Conservation (phyloP, 1,140 invertebrate genomes). For the Chrysoperla carnea region DNA sequence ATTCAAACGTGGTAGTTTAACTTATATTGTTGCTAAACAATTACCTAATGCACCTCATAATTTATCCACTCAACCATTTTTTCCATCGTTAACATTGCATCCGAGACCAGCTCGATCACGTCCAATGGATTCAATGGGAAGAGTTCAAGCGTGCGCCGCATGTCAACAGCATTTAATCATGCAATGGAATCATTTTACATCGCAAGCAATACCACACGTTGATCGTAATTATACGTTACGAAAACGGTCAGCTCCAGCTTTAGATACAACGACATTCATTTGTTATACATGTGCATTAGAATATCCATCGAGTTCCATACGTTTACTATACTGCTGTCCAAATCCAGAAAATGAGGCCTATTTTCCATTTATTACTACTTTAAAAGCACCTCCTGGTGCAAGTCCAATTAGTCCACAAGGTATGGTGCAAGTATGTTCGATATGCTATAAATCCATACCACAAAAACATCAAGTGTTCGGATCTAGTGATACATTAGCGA, state of each 20-base stretch:
- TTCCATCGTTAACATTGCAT: constrained; percentile 69
- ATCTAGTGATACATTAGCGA: constrained; percentile 20
- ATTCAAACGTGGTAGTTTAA: constrained; percentile 57
- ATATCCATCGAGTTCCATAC: constrained; percentile 53
- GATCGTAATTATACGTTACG: constrained; percentile 64
- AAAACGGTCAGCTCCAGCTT: constrained; percentile 43
- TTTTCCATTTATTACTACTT: constrained; percentile 67
- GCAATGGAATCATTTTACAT: constrained; percentile 60
- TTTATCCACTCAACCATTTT: constrained; percentile 46
- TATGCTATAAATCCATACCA: constrained; percentile 66
- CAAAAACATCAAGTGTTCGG: constrained; percentile 62
- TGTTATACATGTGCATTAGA: constrained; percentile 77
- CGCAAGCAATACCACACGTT: constrained; percentile 47
- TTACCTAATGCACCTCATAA: constrained; percentile 17
- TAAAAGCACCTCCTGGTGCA: constrained; percentile 62
- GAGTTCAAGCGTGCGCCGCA: constrained; percentile 57
- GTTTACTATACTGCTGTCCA: constrained; percentile 65
- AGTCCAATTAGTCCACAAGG: constrained; percentile 66
- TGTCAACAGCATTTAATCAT: constrained; percentile 66
- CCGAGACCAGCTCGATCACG: constrained; percentile 62
- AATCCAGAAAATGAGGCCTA: constrained; percentile 73
- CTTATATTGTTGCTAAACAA: constrained; percentile 39
- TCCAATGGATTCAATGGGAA: constrained; percentile 65
- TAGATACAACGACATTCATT: constrained; percentile 58
- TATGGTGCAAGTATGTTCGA: constrained; percentile 69